A percentile compares a stretch with the other conserved stretches of the same genome.
These are phyloP conservation scores for Aethina tumida DNA, from an alignment of 1,140 invertebrate species.

Conservation along the genomic window DNA sequence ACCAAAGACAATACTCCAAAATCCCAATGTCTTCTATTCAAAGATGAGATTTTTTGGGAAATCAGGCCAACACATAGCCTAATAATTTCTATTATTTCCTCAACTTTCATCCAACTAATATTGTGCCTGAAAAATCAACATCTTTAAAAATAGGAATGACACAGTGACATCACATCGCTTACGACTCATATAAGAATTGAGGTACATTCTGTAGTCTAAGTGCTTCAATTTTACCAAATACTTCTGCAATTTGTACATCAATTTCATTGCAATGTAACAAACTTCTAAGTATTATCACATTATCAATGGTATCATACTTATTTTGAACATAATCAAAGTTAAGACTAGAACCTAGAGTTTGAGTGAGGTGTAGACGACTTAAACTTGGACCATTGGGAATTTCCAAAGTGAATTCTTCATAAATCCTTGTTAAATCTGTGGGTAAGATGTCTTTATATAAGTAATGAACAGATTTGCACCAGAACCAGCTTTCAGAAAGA, in stretches of 20 bases:
- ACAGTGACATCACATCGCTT: slow-evolving; percentile 7
- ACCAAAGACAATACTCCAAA: slow-evolving; percentile 51
- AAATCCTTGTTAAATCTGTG: slow-evolving; percentile 9
- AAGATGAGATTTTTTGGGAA: slow-evolving; percentile 31
- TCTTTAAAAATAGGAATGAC: slow-evolving; percentile 4
- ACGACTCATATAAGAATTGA: slow-evolving; percentile 18
- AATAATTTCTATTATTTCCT: slow-evolving; percentile 35
- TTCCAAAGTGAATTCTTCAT: slow-evolving; percentile 13
- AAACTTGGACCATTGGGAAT: slow-evolving; percentile 8
- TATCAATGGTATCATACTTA: slow-evolving; percentile 10
- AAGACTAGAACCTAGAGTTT: slow-evolving; percentile 22
- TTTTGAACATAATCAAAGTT: slow-evolving; percentile 20
- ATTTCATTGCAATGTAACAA: slow-evolving; percentile 24
- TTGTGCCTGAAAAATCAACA: slow-evolving; percentile 32
- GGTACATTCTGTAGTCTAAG: slow-evolving; percentile 16
- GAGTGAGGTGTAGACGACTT: slow-evolving; percentile 23
- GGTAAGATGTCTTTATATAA: slow-evolving; percentile 15
- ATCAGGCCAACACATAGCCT: slow-evolving; percentile 33
- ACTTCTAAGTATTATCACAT: slow-evolving; percentile 19
- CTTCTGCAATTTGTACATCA: slow-evolving; percentile 25
- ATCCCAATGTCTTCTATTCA: slow-evolving; percentile 50
- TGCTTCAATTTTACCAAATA: slow-evolving; percentile 21
- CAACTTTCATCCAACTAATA: slow-evolving; percentile 31
- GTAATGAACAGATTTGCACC: slow-evolving; percentile 18
- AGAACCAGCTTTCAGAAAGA: slow-evolving; percentile 15